Percentiles rank a stretch among this genome's conserved stretches.
Evolutionary conservation across 1,140 invertebrate species (phyloP).

Genomic region (Triops cancriformis): DNA sequence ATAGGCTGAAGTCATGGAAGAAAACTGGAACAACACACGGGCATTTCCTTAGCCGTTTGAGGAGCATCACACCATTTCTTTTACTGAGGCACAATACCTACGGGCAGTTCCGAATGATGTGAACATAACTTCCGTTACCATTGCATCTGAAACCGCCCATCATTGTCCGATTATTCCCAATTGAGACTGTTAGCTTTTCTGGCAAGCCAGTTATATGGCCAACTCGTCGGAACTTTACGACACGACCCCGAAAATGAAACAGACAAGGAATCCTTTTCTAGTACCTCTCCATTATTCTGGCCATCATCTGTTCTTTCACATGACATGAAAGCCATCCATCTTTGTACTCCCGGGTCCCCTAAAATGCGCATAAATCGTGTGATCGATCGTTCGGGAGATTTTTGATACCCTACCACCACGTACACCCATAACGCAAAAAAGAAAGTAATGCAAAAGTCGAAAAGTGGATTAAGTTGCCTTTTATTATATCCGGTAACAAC

Average conservation of each 20-base stretch:
- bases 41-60: too few relatives aligned
- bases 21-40: too few relatives aligned
- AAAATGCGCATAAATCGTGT: neutral
- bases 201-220: neutral
- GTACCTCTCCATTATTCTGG: slow-evolving; percentile 9
- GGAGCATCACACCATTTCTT: too few relatives aligned
- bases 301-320: slow-evolving; percentile 13
- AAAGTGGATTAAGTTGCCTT: neutral
- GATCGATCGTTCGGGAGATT: neutral
- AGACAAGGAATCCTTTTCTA: neutral
- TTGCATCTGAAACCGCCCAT: too few relatives aligned
- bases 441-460: neutral
- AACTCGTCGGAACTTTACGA: neutral
- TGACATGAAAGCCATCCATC: slow-evolving; percentile 5
- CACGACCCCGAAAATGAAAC: neutral
- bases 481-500: neutral
- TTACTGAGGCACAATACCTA: too few relatives aligned
- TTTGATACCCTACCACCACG: neutral
- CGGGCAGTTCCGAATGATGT: too few relatives aligned
- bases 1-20: too few relatives aligned
- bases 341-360: neutral
- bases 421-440: neutral
- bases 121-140: too few relatives aligned
- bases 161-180: too few relatives aligned
- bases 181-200: too few relatives aligned